Percentiles rank a stretch among this genome's conserved stretches.
phyloP scores from a whole-genome alignment of 2,113 vertebrate genomes.

The Spheniscus mendiculus region DNA sequence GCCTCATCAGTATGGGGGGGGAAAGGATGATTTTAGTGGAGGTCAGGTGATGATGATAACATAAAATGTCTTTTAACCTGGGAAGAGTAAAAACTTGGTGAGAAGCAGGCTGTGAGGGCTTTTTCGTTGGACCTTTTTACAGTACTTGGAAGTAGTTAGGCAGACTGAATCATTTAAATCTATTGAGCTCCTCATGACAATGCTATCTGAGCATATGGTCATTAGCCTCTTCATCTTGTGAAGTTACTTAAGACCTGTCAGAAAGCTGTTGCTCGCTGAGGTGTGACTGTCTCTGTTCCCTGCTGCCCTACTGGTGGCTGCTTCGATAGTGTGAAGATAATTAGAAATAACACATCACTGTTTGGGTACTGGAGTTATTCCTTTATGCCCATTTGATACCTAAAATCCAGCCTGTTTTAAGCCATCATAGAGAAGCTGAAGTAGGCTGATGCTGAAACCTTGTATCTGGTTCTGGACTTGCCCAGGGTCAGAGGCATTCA shows the following conservation, averaged over 20 bases:
- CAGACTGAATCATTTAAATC: not conserved
- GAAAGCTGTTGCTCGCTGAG: not conserved
- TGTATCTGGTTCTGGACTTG: not conserved
- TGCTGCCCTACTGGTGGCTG: not conserved
- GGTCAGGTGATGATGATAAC: not conserved
- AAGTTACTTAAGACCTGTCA: not conserved
- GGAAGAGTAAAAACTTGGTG: not conserved
- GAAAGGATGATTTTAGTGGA: not conserved
- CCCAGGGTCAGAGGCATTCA: not conserved
- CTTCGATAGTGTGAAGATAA: not conserved
- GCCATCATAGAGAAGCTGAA: not conserved
- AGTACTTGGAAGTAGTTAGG: not conserved
- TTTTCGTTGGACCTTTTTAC: not conserved
- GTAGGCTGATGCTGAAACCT: not conserved
- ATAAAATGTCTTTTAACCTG: not conserved
- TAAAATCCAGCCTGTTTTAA: not conserved
- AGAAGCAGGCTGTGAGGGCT: not conserved
- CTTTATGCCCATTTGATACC: not conserved
- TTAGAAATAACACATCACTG: not conserved
- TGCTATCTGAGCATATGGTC: not conserved
- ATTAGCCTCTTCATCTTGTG: not conserved
- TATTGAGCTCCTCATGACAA: not conserved
- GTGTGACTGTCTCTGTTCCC: not conserved
- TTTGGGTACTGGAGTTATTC: not conserved
- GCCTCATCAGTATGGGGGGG: not conserved